These are phyloP conservation scores for Microctenopoma steveboyesi DNA, from an alignment of 2,797 vertebrate genomes.

Conservation along the genomic window DNA sequence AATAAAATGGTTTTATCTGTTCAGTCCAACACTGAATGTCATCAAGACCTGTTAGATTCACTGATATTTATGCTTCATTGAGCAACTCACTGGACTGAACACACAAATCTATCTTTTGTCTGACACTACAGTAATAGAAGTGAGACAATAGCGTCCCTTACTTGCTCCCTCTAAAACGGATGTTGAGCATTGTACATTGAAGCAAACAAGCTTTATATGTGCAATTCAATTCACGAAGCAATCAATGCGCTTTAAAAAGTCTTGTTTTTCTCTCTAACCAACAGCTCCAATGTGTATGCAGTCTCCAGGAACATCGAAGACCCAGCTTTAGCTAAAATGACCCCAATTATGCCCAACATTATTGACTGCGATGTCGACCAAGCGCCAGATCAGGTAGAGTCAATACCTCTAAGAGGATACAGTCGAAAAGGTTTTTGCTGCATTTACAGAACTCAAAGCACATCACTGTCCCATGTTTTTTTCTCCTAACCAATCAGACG, in stretches of 20 bases:
- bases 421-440: not conserved
- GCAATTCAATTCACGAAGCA: not conserved
- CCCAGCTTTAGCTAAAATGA: conserved; percentile 62
- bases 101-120: no score
- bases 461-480: not conserved
- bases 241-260: not conserved
- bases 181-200: no score
- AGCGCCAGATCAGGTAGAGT: conserved; percentile 57
- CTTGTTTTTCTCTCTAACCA: conserved; percentile 11
- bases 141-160: no score
- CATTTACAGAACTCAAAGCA: not conserved
- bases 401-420: not conserved
- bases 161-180: no score
- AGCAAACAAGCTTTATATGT: not conserved
- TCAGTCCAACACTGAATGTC: no score
- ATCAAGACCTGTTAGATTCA: no score
- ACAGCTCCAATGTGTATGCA: conserved; percentile 80
- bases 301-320: conserved; percentile 82
- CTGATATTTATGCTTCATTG: no score
- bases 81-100: no score
- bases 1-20: no score
- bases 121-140: no score
- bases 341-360: conserved; percentile 69
- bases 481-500: conserved; percentile 38
- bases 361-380: conserved; percentile 34